Percentiles rank a stretch among this genome's conserved stretches.
Conservation (phyloP, 2,113 vertebrate species). For the Kryptolebias marmoratus region DNA sequence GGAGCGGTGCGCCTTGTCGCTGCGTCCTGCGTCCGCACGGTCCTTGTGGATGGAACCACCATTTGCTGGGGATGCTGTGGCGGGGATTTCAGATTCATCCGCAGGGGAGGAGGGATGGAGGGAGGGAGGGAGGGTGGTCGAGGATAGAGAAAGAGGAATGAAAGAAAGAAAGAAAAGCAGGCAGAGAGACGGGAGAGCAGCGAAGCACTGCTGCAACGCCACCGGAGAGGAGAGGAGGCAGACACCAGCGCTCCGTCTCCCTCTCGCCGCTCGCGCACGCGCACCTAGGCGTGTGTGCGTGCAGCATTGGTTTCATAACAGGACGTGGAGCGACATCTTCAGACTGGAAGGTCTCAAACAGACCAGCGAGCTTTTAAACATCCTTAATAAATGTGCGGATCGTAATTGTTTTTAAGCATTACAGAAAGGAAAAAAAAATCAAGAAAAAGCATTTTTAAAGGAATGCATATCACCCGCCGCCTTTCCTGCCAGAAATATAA, state of each 20-base stretch:
- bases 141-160: conserved; percentile 27
- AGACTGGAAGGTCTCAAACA: conserved; percentile 25
- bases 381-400: background rate
- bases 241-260: conserved; percentile 56
- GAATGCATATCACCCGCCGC: too few relatives aligned
- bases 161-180: conserved; percentile 11
- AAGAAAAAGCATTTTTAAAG: too few relatives aligned
- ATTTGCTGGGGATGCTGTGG: conserved; percentile 66
- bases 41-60: conserved; percentile 65
- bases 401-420: background rate
- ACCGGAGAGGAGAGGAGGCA: conserved; percentile 59
- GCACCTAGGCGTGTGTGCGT: conserved; percentile 20
- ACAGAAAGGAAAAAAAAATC: too few relatives aligned
- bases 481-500: too few relatives aligned
- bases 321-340: conserved; percentile 66
- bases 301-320: conserved; percentile 3
- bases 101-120: conserved; percentile 34
- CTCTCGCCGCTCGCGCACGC: conserved; percentile 26
- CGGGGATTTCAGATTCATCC: conserved; percentile 51
- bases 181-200: conserved; percentile 28
- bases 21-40: conserved; percentile 71
- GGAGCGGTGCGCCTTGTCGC: conserved; percentile 59
- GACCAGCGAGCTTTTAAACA: background rate
- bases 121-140: conserved; percentile 5
- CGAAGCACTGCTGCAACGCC: conserved; percentile 69